These are phyloP conservation scores for Sanderia malayensis DNA, from an alignment of 30 jellyfish, hydroid and myxozoan species.

Conservation along the genomic window DNA sequence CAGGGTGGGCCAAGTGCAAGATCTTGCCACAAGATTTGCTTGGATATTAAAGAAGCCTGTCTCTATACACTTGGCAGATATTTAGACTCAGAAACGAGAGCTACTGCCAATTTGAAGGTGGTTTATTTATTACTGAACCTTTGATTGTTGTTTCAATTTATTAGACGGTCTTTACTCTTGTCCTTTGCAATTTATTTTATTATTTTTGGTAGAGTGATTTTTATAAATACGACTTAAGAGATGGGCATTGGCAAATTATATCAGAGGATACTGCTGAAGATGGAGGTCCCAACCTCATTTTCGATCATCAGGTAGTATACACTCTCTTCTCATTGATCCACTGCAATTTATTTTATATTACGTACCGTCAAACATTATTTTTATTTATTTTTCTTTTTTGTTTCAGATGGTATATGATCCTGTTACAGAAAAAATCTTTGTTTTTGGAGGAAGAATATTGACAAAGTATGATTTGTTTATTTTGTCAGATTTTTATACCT, in stretches of 20 bases:
- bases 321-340: too few relatives aligned
- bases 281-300: slow-evolving; percentile 88
- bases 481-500: too few relatives aligned
- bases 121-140: background rate
- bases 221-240: slow-evolving; percentile 70
- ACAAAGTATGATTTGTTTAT: slow-evolving; percentile 69
- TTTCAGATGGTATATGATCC: slow-evolving; percentile 79
- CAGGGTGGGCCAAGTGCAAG: slow-evolving; percentile 97
- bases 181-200: too few relatives aligned
- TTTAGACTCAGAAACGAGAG: slow-evolving; percentile 79
- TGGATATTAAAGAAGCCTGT: slow-evolving; percentile 57
- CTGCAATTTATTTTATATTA: too few relatives aligned
- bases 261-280: slow-evolving; percentile 72
- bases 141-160: too few relatives aligned
- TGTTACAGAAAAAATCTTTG: slow-evolving; percentile 70
- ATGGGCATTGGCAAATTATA: slow-evolving; percentile 75
- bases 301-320: slow-evolving; percentile 91
- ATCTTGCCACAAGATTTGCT: slow-evolving; percentile 90
- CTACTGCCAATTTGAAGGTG: slow-evolving; percentile 70
- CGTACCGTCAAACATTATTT: too few relatives aligned
- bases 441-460: slow-evolving; percentile 88
- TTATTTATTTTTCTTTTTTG: too few relatives aligned
- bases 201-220: slow-evolving; percentile 71
- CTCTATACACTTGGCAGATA: slow-evolving; percentile 79
- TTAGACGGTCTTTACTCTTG: too few relatives aligned